Base-by-base conservation (phyloP, 2,113 vertebrate species). In the Mesoclemmys tuberculata region DNA sequence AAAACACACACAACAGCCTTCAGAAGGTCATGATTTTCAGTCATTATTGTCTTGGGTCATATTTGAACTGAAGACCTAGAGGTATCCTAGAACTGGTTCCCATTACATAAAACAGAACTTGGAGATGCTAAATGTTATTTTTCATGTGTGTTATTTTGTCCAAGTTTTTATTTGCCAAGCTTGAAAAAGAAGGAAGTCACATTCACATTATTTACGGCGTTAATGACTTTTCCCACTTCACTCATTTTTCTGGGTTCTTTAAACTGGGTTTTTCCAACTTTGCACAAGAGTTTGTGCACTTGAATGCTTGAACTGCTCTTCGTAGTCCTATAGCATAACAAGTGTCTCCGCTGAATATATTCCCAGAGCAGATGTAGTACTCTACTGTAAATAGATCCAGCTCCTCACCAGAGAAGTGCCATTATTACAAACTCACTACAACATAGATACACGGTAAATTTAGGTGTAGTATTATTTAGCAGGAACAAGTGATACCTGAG, bases 301-400 rank as follows among this genome's bases (percentile, higher is more conserved):
- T 93, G 74, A 75, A 77, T 95, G 85, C 58, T 86, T 90, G 80
- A 90, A 92, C 92, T 94, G 51, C 54, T 93, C 92, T 94, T 89
- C 82, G 71, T 89, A 80, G 51, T 81, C 82, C 80, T 93, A 61
- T 19, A 89, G 88, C 90, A 90, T 86, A 94, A 52, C 21, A 77
- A 82, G 92, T 85, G 16, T 94, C 21, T 79, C 19, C 51, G 89
- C 90, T 95, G 51, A 92, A 21, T 38, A 84, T 83, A 94, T 92
- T 92, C 94, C 87, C 85, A 89, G 87, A 55, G 90, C 77, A 89
- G 55, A 38, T 21, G 64, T 77, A 46, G 41, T 29, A 77, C 74
- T 46, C 26, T 14, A 46, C 24, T 27, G 6, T 77, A 16, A 77
- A 41, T 46, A 41, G 74, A 22, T 46, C 41, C 74, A 77, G 4